phyloP scores from a whole-genome alignment of 2,888 invertebrate genomes.

The Drosophila robusta region DNA sequence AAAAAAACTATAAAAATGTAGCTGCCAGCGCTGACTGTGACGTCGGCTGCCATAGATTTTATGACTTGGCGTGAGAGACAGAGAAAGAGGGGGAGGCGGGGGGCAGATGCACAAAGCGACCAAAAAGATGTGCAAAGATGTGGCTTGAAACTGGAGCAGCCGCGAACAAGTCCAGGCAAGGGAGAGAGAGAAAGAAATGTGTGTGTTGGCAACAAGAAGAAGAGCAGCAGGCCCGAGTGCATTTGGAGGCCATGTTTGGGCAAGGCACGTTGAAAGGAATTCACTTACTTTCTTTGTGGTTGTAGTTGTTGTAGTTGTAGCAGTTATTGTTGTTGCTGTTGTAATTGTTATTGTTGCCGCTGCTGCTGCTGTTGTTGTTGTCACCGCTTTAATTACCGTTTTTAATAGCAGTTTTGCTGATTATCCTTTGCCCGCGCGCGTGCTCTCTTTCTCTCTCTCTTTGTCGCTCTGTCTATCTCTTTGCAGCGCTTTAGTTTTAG shows the following conservation, averaged over 20 bases:
- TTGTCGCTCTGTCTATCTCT: constrained; percentile 5
- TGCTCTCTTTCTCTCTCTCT: constrained; percentile 1
- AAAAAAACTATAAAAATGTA: constrained; percentile 54
- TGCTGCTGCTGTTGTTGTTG: constrained; percentile 15
- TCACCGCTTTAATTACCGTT: constrained; percentile 50
- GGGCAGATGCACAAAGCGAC: constrained; percentile 17
- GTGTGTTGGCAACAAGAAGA: constrained; percentile 17
- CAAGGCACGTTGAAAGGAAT: constrained; percentile 66
- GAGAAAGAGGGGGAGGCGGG: constrained; percentile 9
- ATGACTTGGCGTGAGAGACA: constrained; percentile 49
- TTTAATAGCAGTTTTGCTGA: constrained; percentile 47
- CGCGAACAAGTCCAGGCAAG: background rate
- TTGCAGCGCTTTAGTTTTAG: constrained; percentile 32
- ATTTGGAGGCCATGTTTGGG: constrained; percentile 65
- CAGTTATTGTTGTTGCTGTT: constrained; percentile 12
- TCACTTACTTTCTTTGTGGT: constrained; percentile 73
- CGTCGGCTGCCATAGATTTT: constrained; percentile 69
- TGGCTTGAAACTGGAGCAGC: constrained; percentile 56
- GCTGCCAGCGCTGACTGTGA: constrained; percentile 51
- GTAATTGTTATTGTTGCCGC: constrained; percentile 3
- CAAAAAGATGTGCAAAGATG: constrained; percentile 33
- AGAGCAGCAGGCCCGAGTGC: constrained; percentile 20
- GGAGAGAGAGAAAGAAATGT: constrained; percentile 22
- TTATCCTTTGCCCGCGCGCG: constrained; percentile 47
- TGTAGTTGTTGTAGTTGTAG: constrained; percentile 18